Percentiles rank a stretch among this genome's conserved stretches.
Evolutionary conservation across 2,113 vertebrate species (phyloP).

Genomic region (Xerus inauris): DNA sequence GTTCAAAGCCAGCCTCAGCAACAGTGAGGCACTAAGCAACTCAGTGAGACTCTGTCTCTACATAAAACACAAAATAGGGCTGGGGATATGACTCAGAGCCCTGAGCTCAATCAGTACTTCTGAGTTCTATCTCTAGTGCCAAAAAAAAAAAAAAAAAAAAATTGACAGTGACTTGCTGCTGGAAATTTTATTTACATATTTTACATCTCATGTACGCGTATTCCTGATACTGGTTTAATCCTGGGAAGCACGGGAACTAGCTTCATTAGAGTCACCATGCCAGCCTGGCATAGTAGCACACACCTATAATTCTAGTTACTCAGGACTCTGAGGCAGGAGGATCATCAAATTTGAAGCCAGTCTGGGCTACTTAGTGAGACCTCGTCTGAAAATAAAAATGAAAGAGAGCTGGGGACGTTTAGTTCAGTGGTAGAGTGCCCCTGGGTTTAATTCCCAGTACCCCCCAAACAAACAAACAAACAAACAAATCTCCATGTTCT

Average conservation of each 20-base stretch:
- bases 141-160: too few species aligned
- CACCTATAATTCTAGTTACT: neutral
- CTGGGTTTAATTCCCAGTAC: neutral
- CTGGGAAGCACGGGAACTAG: neutral
- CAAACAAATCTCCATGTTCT: neutral
- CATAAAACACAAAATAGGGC: too few species aligned
- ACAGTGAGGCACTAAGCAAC: too few species aligned
- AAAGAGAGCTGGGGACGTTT: too few species aligned
- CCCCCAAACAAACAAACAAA: neutral
- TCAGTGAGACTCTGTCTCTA: too few species aligned
- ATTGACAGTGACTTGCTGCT: neutral
- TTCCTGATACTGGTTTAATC: neutral
- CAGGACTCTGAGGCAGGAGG: too few species aligned
- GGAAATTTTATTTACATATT: constrained; percentile 21
- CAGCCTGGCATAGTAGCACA: neutral
- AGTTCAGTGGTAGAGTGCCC: neutral
- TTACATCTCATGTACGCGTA: neutral
- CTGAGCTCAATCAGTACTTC: too few species aligned
- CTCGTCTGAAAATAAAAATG: neutral
- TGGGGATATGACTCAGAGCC: too few species aligned
- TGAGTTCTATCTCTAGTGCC: too few species aligned
- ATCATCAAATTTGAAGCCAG: neutral
- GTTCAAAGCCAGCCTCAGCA: too few species aligned
- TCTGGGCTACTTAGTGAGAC: neutral
- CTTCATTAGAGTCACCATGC: neutral